Evolutionary conservation across 2,797 vertebrate species (phyloP), one percentile per base, ranked within the genome.

Genomic region (Poecilia picta): DNA sequence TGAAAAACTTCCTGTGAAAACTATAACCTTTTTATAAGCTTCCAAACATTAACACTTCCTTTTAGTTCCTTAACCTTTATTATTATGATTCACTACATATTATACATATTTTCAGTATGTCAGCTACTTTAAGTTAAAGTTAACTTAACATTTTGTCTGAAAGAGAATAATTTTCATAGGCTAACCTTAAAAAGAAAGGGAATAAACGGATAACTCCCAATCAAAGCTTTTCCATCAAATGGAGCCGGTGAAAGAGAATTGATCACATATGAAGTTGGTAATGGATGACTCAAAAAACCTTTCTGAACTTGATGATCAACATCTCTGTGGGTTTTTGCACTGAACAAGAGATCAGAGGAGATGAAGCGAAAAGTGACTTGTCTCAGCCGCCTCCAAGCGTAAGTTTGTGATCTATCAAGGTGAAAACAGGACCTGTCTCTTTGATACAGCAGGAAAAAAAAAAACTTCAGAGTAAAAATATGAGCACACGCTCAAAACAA

Each of bases 381-480:
- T 79, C 41, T 46, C 75, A 80, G 62, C 25, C 46, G 33, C 76
- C 74, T 90, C 66, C 80, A 88, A 83, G 81, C 62, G 41, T 41
- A 77, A 33, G 74, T 55, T 55, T 78, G 75, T 75, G 80, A 53
- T 36, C 75, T 78, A 77, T 82, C 86, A 92, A 89, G 90, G 90
- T 93, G 86, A 92, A 89, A 87, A 86, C 78, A 57, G 85, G 81
- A 83, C 75, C 49, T 75, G 78, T 87, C 64, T 66, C 81, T 89
- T 89, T 88, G 83, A 89, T 80, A 84, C 79, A 47, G 79, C 86
- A 71, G 64, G 74, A 86, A 83, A 80, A 87, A 85, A 83, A 87
- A 83, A 55, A 28, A 46, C 4, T 10, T 66, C 33, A 68, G 20
- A 6, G 25, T 45, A n/a, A 72, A 45, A 72, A 72, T 72, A 46